Base-by-base conservation (phyloP, 2,888 invertebrate genomes). In the Phortica okadai region DNA sequence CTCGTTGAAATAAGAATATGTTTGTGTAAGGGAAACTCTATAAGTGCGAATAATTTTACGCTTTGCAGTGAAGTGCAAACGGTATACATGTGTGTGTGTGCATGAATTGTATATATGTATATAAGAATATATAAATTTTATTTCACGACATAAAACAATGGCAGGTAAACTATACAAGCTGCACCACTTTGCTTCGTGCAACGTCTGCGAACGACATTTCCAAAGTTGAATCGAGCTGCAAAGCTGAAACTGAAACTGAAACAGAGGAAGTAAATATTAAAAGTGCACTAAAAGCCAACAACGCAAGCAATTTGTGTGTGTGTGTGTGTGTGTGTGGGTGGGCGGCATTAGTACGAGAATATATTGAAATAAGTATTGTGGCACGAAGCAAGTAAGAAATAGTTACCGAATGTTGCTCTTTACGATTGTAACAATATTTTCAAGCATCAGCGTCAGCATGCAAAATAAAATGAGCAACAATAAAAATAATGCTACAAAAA, bases 401-500 rank as follows among this genome's bases (percentile, higher is more conserved):
- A 16, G 21, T 16, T 45, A 21, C 62, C 21, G 69, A n/a, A 69
- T 33, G 33, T 33, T 33, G 69, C 69, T 16, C 33, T 72, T 72
- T 72, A 56, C 45, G 44, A 72, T 72, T 72, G 70, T 72, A 41
- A 41, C 70, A 54, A 56, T 72, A 72, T 54, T 72, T 72, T 45
- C 45, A 50, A 69, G 69, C 69, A 45, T 44, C 69, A 45, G 11
- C 45, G 14, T n/a, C 44, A 21, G 21, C 50, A 70, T 67, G 69
- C 69, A 69, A 69, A 69, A 45, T 45, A 4, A 69, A 45, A 45
- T 45, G 44, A 44, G 25, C 44, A 69, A 69, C 45, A 45, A 69
- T 45, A 45, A 44, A 69, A 69, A 41, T 16, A 69, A 69, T 69
- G 69, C n/a, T 45, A 16, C 8, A 69, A 44, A 69, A 42, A 45